Conservation (phyloP, 2,888 invertebrate species). For the Hyles lineata region DNA sequence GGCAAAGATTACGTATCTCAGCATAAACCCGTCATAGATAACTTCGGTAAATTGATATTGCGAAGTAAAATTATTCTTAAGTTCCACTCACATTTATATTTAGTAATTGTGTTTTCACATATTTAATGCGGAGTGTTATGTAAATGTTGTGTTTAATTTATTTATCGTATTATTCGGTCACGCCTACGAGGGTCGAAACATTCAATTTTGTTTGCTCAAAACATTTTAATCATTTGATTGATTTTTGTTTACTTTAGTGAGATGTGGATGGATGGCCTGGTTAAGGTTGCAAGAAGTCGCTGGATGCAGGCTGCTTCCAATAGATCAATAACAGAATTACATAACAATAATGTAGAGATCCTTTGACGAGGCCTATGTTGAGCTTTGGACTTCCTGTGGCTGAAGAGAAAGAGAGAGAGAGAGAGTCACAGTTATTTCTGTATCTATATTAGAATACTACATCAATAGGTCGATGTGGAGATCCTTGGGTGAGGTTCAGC, state of each 20-base stretch:
- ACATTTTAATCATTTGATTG: background rate
- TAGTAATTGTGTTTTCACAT: slow-evolving; percentile 25
- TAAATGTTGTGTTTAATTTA: slow-evolving; percentile 1
- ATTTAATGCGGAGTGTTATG: slow-evolving; percentile 17
- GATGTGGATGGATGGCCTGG: too few relatives aligned
- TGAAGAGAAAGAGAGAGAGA: too few relatives aligned
- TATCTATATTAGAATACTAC: too few relatives aligned
- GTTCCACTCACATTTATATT: slow-evolving; percentile 25
- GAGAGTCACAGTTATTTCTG: too few relatives aligned
- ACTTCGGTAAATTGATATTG: slow-evolving; percentile 51
- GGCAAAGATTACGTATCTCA: slow-evolving; percentile 63
- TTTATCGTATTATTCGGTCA: slow-evolving; percentile 11
- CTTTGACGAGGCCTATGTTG: too few relatives aligned
- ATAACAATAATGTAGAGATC: too few relatives aligned
- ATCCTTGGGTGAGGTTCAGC: too few relatives aligned
- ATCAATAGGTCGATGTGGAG: too few relatives aligned
- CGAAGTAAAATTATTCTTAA: slow-evolving; percentile 52
- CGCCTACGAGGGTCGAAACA: background rate
- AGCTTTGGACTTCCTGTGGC: too few relatives aligned
- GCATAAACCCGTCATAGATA: slow-evolving; percentile 52
- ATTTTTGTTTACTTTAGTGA: background rate
- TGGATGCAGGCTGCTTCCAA: too few relatives aligned
- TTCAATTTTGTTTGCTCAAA: background rate
- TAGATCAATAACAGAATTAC: too few relatives aligned
- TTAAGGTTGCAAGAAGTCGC: too few relatives aligned